Base-by-base conservation (phyloP, 2,113 vertebrate species). In the Oncorhynchus clarkii region DNA sequence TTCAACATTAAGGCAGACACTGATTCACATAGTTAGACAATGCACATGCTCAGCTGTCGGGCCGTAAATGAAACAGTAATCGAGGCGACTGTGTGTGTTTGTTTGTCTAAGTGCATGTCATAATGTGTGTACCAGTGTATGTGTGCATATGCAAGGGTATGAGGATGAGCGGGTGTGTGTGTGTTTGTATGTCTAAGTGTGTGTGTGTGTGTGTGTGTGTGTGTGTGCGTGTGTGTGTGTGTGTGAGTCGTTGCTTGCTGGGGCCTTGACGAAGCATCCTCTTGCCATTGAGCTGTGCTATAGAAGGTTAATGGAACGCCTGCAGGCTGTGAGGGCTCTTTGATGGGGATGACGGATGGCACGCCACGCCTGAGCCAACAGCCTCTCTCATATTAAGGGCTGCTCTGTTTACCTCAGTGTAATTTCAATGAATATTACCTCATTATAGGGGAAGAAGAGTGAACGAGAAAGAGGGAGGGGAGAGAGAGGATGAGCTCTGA, bases 221-320 rank as follows among this genome's bases (percentile, higher is more conserved):
- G 24, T 26, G 24, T 26, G 27, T 26, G 24, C 1, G 24, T 26
- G 27, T 27, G 27, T 27, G 27, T 27, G 27, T 29, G 29, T 5
- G 29, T 5, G 29, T 5, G 29, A 5, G 62, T 74, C 20, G 26
- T 7, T 74, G 60, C 49, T 24, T 54, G 62, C 48, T 8, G 66
- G 57, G 54, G 31, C 65, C 22, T 14, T 18, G 31, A 31, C 27
- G 70, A 22, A 57, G 71, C 49, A 69, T 80, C 79, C 45, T 62
- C 71, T 74, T 49, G 27, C 79, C 80, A 81, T 67, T 87, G 85
- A 88, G 87, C 84, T 79, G 75, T 34, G 74, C 77, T 80, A 79
- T 80, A 69, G 84, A 87, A 86, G 88, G 89, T 90, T 90, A 90
- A 91, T 89, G 87, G 87, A 89, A 90, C 80, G 75, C 82, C 91